These are phyloP conservation scores for Diphyllodes magnificus DNA, from an alignment of 2,113 vertebrate species.

Conservation along the genomic window DNA sequence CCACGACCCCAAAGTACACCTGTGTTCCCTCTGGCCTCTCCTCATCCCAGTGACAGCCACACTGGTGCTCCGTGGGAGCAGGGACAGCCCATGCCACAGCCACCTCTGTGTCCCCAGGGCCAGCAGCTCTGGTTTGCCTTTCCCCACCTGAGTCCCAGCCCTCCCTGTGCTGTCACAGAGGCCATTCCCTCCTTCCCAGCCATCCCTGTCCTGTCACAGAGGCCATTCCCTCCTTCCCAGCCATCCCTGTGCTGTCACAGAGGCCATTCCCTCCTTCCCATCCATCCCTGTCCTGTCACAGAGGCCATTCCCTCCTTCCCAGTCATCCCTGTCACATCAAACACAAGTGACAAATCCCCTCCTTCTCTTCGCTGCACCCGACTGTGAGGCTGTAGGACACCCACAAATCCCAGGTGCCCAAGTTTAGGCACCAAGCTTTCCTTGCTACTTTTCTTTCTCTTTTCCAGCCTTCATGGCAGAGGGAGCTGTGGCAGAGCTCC, in stretches of 20 bases:
- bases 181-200: too few relatives aligned
- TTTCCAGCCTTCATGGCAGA: not conserved
- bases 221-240: too few relatives aligned
- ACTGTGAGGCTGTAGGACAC: not conserved
- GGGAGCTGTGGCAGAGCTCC: not conserved
- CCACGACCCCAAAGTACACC: not conserved
- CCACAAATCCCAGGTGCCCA: not conserved
- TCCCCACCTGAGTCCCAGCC: too few relatives aligned
- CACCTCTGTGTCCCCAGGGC: not conserved
- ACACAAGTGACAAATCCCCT: not conserved
- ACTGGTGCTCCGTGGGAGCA: not conserved
- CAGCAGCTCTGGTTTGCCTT: not conserved
- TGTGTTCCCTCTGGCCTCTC: not conserved
- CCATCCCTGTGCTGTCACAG: not conserved
- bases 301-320: not conserved
- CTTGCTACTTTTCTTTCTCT: not conserved
- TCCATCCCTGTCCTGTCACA: not conserved
- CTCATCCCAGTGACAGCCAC: not conserved
- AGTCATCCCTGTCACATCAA: rapidly evolving
- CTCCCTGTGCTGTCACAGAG: too few relatives aligned
- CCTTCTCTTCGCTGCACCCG: too few relatives aligned
- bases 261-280: too few relatives aligned
- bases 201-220: too few relatives aligned
- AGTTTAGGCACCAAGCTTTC: too few relatives aligned
- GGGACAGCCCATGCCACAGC: not conserved